These are phyloP conservation scores for Paracanthobrama guichenoti DNA, from an alignment of 2,113 vertebrate species.

Conservation along the genomic window DNA sequence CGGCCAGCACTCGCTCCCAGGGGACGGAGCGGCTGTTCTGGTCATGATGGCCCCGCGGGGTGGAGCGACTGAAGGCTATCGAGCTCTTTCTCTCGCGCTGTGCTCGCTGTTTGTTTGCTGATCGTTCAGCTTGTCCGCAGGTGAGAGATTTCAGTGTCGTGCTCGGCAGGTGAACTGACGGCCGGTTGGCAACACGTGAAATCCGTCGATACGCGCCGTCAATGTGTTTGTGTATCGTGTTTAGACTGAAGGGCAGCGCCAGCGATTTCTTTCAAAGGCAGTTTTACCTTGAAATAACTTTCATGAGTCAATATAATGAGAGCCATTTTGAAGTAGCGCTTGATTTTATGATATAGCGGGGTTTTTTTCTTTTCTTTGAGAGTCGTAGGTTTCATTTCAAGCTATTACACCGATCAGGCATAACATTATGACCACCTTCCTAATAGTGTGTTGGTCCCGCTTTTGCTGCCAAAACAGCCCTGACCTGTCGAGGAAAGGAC, in stretches of 20 bases:
- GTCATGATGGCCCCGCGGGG: constrained; percentile 26
- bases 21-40: background rate
- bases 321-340: background rate
- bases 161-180: constrained; percentile 37
- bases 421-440: too few species aligned
- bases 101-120: constrained; percentile 39
- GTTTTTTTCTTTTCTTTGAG: too few species aligned
- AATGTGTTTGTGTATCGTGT: constrained; percentile 42
- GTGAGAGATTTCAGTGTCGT: constrained; percentile 39
- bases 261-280: constrained; percentile 1
- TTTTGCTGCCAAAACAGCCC: too few species aligned
- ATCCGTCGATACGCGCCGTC: constrained; percentile 22
- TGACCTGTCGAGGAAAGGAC: too few species aligned
- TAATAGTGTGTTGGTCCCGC: too few species aligned
- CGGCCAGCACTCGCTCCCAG: background rate
- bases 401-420: too few species aligned
- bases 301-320: background rate
- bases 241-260: constrained; percentile 12
- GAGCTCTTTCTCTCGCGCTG: constrained; percentile 25
- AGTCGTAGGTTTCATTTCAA: too few species aligned
- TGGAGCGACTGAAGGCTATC: constrained; percentile 22
- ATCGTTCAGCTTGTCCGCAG: background rate
- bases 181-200: constrained; percentile 28
- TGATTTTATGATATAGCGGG: too few species aligned
- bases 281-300: constrained; percentile 24